phyloP scores from a whole-genome alignment of 2,888 invertebrate genomes.

The Catocala nupta region DNA sequence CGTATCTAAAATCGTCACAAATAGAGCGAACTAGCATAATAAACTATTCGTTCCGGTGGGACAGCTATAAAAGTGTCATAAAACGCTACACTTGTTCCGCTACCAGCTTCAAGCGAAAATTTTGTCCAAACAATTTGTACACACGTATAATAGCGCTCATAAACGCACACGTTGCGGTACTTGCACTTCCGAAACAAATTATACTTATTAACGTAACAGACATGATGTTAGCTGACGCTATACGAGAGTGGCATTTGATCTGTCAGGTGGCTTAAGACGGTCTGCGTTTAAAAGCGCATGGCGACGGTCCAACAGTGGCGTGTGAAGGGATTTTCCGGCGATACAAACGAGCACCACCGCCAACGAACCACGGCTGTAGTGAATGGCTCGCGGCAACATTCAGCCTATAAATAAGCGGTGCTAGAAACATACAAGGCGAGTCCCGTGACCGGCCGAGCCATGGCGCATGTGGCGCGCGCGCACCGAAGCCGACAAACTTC shows the following conservation, averaged over 20 bases:
- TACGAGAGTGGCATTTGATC: slow-evolving; percentile 3
- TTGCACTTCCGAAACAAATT: slow-evolving; percentile 8
- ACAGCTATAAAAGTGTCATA: slow-evolving; percentile 21
- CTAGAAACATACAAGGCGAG: slow-evolving; percentile 18
- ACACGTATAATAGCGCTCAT: neutral
- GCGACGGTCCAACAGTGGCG: slow-evolving; percentile 24
- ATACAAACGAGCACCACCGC: slow-evolving; percentile 13
- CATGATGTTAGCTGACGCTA: neutral
- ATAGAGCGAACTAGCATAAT: slow-evolving; percentile 31
- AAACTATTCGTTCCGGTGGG: slow-evolving; percentile 17
- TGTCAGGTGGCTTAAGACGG: slow-evolving; percentile 14
- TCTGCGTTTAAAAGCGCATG: slow-evolving; percentile 30
- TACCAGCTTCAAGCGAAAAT: neutral
- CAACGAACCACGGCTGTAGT: slow-evolving; percentile 21
- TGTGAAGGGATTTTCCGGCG: slow-evolving; percentile 27
- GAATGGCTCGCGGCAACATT: slow-evolving; percentile 48
- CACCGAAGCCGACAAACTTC: neutral
- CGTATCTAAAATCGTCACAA: slow-evolving; percentile 40
- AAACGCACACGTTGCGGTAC: neutral
- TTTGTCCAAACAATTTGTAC: neutral
- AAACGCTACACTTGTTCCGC: slow-evolving; percentile 6
- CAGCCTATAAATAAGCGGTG: slow-evolving; percentile 40
- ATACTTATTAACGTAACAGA: slow-evolving; percentile 1
- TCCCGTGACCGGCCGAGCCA: slow-evolving; percentile 35
- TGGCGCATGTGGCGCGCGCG: slow-evolving; percentile 16